These are phyloP conservation scores for Drosophila neotestacea DNA, from an alignment of 2,888 invertebrate genomes.

Conservation along the genomic window DNA sequence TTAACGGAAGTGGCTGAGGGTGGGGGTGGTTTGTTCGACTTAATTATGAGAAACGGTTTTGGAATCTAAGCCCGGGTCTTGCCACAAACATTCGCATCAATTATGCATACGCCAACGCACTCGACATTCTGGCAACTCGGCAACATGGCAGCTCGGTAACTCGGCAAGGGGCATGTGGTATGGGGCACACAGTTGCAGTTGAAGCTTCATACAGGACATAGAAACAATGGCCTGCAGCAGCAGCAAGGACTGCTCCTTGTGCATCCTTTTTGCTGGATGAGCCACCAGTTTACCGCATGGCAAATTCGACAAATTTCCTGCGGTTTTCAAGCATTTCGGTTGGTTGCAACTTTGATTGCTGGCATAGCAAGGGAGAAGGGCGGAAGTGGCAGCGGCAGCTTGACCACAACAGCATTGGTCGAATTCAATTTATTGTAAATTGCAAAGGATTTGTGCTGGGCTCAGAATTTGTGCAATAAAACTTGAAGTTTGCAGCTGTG, in stretches of 20 bases:
- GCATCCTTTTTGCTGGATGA: slow-evolving; percentile 64
- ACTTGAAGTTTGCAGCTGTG: slow-evolving; percentile 57
- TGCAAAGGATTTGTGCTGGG: slow-evolving; percentile 70
- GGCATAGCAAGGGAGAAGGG: neutral
- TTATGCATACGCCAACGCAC: slow-evolving; percentile 80
- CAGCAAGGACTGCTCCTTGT: slow-evolving; percentile 49
- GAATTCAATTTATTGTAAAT: slow-evolving; percentile 79
- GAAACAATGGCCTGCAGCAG: slow-evolving; percentile 52
- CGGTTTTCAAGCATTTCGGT: slow-evolving; percentile 75
- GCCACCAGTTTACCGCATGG: slow-evolving; percentile 74
- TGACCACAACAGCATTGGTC: slow-evolving; percentile 79
- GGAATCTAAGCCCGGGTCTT: slow-evolving; percentile 59
- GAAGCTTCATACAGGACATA: slow-evolving; percentile 6
- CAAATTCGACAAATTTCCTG: slow-evolving; percentile 81
- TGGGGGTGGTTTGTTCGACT: slow-evolving; percentile 46
- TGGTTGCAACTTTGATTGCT: slow-evolving; percentile 69
- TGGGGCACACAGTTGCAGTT: slow-evolving; percentile 11
- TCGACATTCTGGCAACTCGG: slow-evolving; percentile 41
- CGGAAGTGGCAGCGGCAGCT: slow-evolving; percentile 9
- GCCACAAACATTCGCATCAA: slow-evolving; percentile 81
- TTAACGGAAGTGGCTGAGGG: neutral
- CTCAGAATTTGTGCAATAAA: slow-evolving; percentile 47
- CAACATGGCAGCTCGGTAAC: slow-evolving; percentile 10
- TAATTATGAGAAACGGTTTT: slow-evolving; percentile 73
- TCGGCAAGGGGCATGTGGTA: neutral